Conservation (phyloP, 2,888 invertebrate species). For the Harpalus rufipes region DNA sequence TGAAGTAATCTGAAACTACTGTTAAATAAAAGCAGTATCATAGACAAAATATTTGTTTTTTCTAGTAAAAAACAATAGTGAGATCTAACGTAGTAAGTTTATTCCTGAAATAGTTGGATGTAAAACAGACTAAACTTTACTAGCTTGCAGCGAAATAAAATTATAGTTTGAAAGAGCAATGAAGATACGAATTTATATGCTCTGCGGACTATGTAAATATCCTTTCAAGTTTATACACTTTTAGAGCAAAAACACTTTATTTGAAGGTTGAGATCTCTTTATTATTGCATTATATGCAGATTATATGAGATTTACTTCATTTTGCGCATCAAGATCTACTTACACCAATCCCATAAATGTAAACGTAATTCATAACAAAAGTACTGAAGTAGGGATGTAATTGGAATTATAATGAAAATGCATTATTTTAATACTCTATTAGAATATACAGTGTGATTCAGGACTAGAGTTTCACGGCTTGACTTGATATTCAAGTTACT, state of each 20-base stretch:
- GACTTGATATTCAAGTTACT: too few relatives aligned
- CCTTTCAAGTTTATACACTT: conserved; percentile 5
- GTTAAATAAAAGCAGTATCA: not conserved
- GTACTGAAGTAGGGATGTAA: not conserved
- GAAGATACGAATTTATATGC: conserved; percentile 30
- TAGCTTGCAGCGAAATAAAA: conserved; percentile 6
- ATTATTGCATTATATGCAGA: not conserved
- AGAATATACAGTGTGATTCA: too few relatives aligned
- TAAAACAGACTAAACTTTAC: conserved; percentile 22
- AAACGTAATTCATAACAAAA: not conserved
- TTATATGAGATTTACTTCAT: not conserved
- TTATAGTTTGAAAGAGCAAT: conserved; percentile 33
- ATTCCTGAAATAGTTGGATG: conserved; percentile 24
- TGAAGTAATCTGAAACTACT: not conserved
- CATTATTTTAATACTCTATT: too few relatives aligned
- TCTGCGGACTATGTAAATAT: not conserved
- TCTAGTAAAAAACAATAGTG: not conserved
- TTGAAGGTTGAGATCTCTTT: not conserved
- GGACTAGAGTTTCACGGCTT: too few relatives aligned
- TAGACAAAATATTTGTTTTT: conserved; percentile 37
- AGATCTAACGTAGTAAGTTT: not conserved
- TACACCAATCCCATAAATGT: not conserved
- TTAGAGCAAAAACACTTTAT: not conserved
- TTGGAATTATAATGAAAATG: not conserved
- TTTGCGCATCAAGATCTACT: not conserved